phyloP scores from a whole-genome alignment of 1,140 invertebrate genomes.

The Arctopsyche grandis region DNA sequence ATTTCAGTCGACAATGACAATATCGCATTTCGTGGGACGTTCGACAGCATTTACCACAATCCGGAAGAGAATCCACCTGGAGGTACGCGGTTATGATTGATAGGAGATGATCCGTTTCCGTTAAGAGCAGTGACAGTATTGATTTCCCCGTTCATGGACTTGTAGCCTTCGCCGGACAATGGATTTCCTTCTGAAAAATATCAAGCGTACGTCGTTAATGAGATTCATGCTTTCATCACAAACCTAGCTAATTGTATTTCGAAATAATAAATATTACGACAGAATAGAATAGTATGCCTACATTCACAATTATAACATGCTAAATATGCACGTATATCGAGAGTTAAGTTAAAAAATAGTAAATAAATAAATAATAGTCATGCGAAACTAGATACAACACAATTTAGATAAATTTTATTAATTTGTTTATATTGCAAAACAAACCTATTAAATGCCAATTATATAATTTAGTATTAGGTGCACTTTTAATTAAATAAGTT shows the following conservation, averaged over 20 bases:
- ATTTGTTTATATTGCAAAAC: no score
- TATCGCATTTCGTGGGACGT: not conserved
- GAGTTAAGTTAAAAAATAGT: no score
- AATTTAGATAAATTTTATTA: no score
- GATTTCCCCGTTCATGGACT: constrained; percentile 66
- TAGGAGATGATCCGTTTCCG: constrained; percentile 59
- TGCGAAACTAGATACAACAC: no score
- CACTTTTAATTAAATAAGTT: not conserved
- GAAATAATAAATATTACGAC: no score
- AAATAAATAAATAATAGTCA: no score
- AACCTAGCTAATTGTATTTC: not conserved
- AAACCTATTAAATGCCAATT: not conserved
- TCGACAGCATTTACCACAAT: constrained; percentile 60
- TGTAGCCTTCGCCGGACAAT: constrained; percentile 67
- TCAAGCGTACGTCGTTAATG: not conserved
- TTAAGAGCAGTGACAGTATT: constrained; percentile 65
- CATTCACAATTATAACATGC: constrained; percentile 2
- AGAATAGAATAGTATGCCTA: no score
- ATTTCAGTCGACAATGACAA: not conserved
- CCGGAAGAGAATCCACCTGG: constrained; percentile 65
- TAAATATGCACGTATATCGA: not conserved
- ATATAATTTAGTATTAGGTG: not conserved
- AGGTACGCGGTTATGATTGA: constrained; percentile 62
- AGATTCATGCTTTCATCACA: not conserved
- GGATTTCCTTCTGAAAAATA: constrained; percentile 64